These are phyloP conservation scores for Caenorhabditis virilis DNA, from an alignment of 2,888 invertebrate species.

Conservation along the genomic window DNA sequence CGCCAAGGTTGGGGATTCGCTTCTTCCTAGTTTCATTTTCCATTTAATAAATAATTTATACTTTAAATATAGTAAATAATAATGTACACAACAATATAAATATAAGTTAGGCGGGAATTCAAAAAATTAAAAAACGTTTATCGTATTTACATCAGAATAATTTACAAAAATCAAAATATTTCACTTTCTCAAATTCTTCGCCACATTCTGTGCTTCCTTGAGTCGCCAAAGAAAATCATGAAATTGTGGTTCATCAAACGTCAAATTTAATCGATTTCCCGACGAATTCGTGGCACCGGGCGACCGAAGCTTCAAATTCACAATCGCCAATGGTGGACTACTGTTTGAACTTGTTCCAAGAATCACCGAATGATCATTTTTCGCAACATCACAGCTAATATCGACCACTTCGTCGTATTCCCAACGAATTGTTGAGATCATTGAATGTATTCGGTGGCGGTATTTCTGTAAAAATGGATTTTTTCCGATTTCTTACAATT, in stretches of 20 bases:
- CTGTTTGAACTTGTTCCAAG: not conserved
- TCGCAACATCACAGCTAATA: conserved; percentile 36
- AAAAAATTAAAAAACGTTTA: no score
- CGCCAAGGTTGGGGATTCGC: no score
- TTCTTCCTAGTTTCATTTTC: no score
- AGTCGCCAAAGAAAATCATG: conserved; percentile 40
- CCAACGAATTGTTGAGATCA: conserved; percentile 42
- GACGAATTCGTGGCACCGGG: conserved; percentile 6
- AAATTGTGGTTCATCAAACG: conserved; percentile 27
- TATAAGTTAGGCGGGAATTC: no score
- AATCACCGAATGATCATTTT: conserved; percentile 16
- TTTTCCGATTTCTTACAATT: no score
- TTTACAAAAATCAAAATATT: no score
- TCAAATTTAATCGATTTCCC: conserved; percentile 1
- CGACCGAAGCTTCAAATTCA: conserved; percentile 10
- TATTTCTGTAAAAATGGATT: no score
- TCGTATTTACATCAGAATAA: no score
- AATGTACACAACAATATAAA: no score
- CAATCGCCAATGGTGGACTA: not conserved
- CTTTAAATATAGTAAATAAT: no score
- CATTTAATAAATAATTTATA: no score
- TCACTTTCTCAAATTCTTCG: not conserved
- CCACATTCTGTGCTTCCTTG: conserved; percentile 35
- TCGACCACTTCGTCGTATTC: conserved; percentile 41
- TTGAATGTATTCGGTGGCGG: no score